Percentiles rank a stretch among this genome's conserved stretches.
Evolutionary conservation across 2,113 vertebrate genomes (phyloP).

Genomic region (Elgaria multicarinata): DNA sequence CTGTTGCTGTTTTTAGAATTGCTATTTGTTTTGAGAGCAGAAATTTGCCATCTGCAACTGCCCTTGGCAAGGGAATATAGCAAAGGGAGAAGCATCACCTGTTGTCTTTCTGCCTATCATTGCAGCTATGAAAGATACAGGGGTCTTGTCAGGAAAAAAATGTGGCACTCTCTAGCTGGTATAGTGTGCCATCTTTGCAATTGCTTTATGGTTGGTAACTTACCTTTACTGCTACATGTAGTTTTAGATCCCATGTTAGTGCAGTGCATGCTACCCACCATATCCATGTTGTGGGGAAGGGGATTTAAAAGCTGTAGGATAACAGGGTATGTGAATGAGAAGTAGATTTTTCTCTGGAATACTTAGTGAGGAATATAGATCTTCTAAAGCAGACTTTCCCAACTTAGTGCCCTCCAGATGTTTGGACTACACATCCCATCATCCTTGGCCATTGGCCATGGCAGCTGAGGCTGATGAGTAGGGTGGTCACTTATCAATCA

Average conservation of each 20-base stretch:
- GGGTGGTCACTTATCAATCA: too few relatives aligned
- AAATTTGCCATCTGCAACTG: background rate
- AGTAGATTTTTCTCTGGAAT: rapidly evolving
- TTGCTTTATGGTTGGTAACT: constrained; percentile 32
- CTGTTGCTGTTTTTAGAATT: background rate
- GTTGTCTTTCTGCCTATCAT: background rate
- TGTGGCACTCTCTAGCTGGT: constrained; percentile 43
- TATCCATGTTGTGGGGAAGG: background rate
- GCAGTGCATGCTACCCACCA: background rate
- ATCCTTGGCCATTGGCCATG: too few relatives aligned
- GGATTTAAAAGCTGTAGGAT: background rate
- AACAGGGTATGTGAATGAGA: rapidly evolving
- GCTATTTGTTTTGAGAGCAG: background rate
- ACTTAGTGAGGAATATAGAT: background rate
- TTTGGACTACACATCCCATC: background rate
- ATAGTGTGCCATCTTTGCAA: constrained; percentile 56
- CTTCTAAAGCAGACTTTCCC: background rate
- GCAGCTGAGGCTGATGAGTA: background rate
- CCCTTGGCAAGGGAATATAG: background rate
- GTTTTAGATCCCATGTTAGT: background rate
- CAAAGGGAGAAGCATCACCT: background rate
- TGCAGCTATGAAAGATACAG: background rate
- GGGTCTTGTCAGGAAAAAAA: background rate
- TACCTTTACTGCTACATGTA: constrained; percentile 22
- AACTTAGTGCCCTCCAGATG: background rate